These are phyloP conservation scores for Cyclophora punctaria DNA, from an alignment of 2,888 invertebrate genomes.

Conservation along the genomic window DNA sequence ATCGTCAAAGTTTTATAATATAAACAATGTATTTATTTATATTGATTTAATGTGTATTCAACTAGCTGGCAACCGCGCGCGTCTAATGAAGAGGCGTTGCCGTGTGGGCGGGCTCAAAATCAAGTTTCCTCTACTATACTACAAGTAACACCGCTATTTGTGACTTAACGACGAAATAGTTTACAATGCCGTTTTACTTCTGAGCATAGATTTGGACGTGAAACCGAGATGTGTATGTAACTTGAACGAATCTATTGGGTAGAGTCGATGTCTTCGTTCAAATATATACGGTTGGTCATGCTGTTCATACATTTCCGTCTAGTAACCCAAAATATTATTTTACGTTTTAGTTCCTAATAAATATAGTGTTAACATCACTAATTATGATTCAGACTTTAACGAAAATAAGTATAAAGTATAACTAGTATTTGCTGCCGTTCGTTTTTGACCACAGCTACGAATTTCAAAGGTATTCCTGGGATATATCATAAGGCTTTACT, in stretches of 20 bases:
- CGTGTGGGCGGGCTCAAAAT: conserved; percentile 58
- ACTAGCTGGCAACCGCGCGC: conserved; percentile 42
- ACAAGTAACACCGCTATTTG: conserved; percentile 57
- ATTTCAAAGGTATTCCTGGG: no score
- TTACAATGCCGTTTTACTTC: conserved; percentile 42
- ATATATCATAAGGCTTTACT: no score
- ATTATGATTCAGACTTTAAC: no score
- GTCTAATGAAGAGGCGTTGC: conserved; percentile 56
- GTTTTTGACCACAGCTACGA: no score
- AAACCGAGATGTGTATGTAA: conserved; percentile 37
- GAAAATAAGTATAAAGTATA: no score
- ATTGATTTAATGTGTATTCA: conserved; percentile 35
- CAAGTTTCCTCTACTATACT: conserved; percentile 60
- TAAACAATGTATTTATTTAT: conserved; percentile 43
- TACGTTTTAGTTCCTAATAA: no score
- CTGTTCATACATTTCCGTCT: no score
- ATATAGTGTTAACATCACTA: no score
- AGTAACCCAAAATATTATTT: no score
- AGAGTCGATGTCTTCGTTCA: conserved; percentile 8
- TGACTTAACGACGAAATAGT: conserved; percentile 41
- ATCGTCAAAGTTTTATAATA: conserved; percentile 28
- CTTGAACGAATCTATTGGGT: conserved; percentile 21
- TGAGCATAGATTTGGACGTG: conserved; percentile 15
- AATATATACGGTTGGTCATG: no score
- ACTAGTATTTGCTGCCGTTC: no score